phyloP scores from a whole-genome alignment of 2,797 vertebrate genomes.

The Catostomus latipinnis region DNA sequence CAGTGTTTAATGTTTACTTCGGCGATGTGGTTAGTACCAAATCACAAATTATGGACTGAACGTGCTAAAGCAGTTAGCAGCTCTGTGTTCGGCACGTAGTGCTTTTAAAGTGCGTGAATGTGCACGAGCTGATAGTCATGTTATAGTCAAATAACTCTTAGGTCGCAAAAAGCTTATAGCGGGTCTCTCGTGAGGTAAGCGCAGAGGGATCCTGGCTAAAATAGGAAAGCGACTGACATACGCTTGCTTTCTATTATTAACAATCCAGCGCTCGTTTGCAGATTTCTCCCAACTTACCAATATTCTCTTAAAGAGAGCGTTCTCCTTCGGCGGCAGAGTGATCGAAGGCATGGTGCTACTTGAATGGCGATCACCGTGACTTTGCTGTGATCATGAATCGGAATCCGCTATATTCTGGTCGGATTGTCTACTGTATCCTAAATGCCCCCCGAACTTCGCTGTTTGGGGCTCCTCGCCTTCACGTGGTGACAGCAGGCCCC shows the following conservation, averaged over 20 bases:
- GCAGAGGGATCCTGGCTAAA: conserved; percentile 26
- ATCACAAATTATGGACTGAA: neutral
- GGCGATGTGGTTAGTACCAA: neutral
- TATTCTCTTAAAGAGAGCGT: conserved; percentile 97
- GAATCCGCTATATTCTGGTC: conserved; percentile 47
- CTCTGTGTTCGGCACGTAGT: neutral
- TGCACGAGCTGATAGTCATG: conserved; percentile 16
- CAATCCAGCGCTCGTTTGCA: neutral
- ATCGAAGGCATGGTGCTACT: conserved; percentile 89
- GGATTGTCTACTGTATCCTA: conserved; percentile 17
- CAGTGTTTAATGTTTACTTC: neutral
- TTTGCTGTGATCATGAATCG: conserved; percentile 44
- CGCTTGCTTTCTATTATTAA: conserved; percentile 44
- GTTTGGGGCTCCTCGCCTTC: conserved; percentile 71
- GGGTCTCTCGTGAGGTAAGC: conserved; percentile 12
- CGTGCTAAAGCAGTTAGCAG: conserved; percentile 28
- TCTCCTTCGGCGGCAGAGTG: conserved; percentile 96
- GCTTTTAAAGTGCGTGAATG: conserved; percentile 23
- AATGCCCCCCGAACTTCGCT: conserved; percentile 63
- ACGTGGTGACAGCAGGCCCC: conserved; percentile 81
- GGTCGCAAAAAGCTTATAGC: neutral
- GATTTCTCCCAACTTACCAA: conserved; percentile 82
- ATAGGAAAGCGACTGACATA: conserved; percentile 37
- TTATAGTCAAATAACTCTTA: neutral
- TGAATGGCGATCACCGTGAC: conserved; percentile 52